These are phyloP conservation scores for Octomys mimax DNA, from an alignment of 2,797 vertebrate species.

Conservation along the genomic window DNA sequence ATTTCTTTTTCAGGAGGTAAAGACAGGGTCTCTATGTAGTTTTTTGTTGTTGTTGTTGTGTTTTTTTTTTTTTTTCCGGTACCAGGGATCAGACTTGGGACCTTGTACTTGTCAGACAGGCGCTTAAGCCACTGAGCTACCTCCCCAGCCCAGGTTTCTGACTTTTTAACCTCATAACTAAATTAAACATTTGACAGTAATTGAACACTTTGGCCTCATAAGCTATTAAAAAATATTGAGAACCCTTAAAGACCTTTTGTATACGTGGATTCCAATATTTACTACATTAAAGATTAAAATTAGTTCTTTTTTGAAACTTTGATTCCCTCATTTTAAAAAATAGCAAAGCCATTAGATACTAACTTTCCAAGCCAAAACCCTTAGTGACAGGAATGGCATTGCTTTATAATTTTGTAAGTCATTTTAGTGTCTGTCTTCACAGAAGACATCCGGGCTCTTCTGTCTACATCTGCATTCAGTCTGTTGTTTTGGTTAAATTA, in stretches of 20 bases:
- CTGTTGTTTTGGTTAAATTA: slow-evolving; percentile 51
- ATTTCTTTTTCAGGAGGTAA: too few species aligned
- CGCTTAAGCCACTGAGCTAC: too few species aligned
- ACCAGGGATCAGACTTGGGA: too few species aligned
- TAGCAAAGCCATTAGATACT: background rate
- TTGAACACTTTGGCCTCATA: background rate
- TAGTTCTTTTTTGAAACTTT: slow-evolving; percentile 12
- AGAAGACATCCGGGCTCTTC: slow-evolving; percentile 45
- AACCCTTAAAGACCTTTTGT: background rate
- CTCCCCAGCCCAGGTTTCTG: too few species aligned
- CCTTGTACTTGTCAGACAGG: too few species aligned
- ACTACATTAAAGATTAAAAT: slow-evolving; percentile 46
- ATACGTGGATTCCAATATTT: background rate
- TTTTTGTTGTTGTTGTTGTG: too few species aligned
- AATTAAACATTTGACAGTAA: slow-evolving; percentile 8
- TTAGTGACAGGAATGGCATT: slow-evolving; percentile 41
- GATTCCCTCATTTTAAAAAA: slow-evolving; percentile 35
- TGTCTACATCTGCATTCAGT: background rate
- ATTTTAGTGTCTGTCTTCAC: slow-evolving; percentile 64
- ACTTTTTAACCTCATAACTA: background rate
- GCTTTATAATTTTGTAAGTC: slow-evolving; percentile 52
- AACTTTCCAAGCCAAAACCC: slow-evolving; percentile 24
- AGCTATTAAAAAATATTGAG: background rate
- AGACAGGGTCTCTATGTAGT: too few species aligned
- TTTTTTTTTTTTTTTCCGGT: too few species aligned